phyloP scores from a whole-genome alignment of 1,140 invertebrate genomes.

The Zaprionus camerounensis region DNA sequence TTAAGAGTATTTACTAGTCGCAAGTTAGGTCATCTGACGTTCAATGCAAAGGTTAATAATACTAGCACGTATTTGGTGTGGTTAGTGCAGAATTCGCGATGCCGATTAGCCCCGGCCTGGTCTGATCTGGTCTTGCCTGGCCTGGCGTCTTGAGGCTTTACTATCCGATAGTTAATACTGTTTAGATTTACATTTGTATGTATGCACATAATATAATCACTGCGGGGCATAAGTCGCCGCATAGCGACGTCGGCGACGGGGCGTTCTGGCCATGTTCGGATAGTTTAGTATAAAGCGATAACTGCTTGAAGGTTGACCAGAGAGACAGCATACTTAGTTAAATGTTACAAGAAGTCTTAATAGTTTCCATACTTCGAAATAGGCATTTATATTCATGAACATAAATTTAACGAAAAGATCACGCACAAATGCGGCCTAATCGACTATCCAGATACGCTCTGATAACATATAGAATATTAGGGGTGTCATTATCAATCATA shows the following conservation, averaged over 20 bases:
- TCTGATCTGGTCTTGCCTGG: neutral
- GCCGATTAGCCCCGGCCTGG: neutral
- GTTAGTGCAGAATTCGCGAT: neutral
- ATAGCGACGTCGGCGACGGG: neutral
- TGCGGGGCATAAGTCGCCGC: slow-evolving; percentile 1
- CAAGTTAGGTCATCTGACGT: no score
- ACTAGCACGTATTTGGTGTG: neutral
- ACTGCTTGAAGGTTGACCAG: slow-evolving; percentile 10
- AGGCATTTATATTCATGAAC: slow-evolving; percentile 10
- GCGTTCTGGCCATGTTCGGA: slow-evolving; percentile 4
- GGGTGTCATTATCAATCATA: neutral
- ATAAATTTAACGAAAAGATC: slow-evolving; percentile 4
- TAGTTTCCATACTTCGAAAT: slow-evolving; percentile 1
- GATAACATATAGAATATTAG: neutral
- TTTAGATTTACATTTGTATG: neutral
- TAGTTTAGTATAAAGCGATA: neutral
- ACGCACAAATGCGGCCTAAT: neutral
- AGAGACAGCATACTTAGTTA: slow-evolving; percentile 11
- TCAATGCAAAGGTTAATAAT: slow-evolving; percentile 11
- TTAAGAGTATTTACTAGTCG: neutral
- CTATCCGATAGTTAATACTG: neutral
- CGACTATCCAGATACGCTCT: neutral
- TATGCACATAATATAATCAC: slow-evolving; percentile 7
- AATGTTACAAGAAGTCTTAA: slow-evolving; percentile 9
- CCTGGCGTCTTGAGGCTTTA: neutral